These are phyloP conservation scores for Procambarus virginalis DNA, from an alignment of 1,140 invertebrate genomes.

Conservation along the genomic window DNA sequence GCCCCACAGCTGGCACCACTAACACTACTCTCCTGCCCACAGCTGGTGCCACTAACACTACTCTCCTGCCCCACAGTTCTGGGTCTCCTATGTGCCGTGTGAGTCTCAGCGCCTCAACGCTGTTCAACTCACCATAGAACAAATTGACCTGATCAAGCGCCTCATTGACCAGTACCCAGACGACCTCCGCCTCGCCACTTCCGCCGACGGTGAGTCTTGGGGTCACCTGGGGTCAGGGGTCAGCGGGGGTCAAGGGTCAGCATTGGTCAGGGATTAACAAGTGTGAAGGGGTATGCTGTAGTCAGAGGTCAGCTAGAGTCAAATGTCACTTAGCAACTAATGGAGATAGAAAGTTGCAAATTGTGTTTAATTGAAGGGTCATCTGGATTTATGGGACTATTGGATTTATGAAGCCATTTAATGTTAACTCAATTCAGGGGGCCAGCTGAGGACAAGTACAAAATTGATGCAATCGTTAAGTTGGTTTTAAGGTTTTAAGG, in stretches of 20 bases:
- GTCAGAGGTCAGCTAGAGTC: neutral
- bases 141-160: conserved; percentile 41
- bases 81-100: conserved; percentile 38
- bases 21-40: neutral
- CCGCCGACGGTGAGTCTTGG: conserved; percentile 20
- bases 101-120: conserved; percentile 44
- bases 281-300: neutral
- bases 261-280: neutral
- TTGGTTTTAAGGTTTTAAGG: too few species aligned
- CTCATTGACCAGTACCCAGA: conserved; percentile 44
- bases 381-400: too few species aligned
- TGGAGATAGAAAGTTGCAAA: too few species aligned
- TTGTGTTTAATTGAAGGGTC: too few species aligned
- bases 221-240: neutral
- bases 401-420: too few species aligned
- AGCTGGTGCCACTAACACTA: neutral
- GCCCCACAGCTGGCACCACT: too few species aligned
- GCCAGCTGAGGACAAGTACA: too few species aligned
- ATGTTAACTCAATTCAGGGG: too few species aligned
- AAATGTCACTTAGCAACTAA: neutral
- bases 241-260: neutral
- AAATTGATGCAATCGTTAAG: too few species aligned
- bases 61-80: conserved; percentile 22
- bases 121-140: conserved; percentile 43
- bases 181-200: conserved; percentile 43